Percentiles rank a stretch among this genome's conserved stretches.
phyloP scores from a whole-genome alignment of 1,140 invertebrate species.

The Grapholita molesta region DNA sequence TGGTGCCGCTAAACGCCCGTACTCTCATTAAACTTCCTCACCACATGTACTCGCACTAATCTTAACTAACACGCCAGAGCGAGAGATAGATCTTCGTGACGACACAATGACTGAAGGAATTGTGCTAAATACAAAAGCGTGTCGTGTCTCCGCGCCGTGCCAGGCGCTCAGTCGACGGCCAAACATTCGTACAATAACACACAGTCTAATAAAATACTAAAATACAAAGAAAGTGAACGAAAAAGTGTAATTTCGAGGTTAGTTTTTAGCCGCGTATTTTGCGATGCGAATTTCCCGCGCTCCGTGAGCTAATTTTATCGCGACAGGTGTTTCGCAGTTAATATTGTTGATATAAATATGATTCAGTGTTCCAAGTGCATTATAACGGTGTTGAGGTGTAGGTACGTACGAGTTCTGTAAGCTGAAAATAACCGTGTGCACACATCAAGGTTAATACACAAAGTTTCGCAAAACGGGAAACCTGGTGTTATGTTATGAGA shows the following conservation, averaged over 20 bases:
- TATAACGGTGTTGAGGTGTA: not conserved
- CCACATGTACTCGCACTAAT: not conserved
- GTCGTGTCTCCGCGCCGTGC: constrained; percentile 41
- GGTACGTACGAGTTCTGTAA: not conserved
- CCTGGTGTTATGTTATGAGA: too few relatives aligned
- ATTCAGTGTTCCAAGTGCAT: not conserved
- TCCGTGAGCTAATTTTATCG: not conserved
- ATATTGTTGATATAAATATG: not conserved
- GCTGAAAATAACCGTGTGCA: not conserved
- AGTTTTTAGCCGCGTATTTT: not conserved
- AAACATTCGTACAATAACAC: constrained; percentile 52
- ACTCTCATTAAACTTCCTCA: not conserved
- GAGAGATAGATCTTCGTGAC: constrained; percentile 32
- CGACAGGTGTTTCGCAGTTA: constrained; percentile 1
- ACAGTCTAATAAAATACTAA: constrained; percentile 2
- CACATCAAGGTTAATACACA: too few relatives aligned
- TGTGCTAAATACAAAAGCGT: constrained; percentile 53
- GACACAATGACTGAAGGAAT: constrained; percentile 31
- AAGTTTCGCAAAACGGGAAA: too few relatives aligned
- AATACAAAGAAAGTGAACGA: constrained; percentile 19
- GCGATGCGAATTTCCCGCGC: constrained; percentile 10
- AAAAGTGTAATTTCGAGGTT: constrained; percentile 9
- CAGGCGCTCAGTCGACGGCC: constrained; percentile 49
- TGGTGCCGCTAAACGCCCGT: too few relatives aligned
- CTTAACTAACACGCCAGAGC: constrained; percentile 1